Evolutionary conservation across 2,797 vertebrate species (phyloP).

Genomic region (Hipposideros larvatus): DNA sequence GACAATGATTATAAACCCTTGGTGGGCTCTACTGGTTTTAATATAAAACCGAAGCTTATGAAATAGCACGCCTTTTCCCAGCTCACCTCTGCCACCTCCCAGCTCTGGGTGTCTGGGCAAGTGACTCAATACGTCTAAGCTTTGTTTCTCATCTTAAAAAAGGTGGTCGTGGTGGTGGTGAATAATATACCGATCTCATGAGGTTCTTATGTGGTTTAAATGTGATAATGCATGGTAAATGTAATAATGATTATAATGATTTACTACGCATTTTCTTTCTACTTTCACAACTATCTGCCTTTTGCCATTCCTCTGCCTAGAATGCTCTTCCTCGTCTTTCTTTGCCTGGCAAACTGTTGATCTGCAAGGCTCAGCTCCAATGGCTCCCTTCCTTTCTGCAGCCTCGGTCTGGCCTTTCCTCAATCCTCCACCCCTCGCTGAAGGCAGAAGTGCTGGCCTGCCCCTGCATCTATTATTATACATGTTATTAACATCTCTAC

Average conservation of each 20-base stretch:
- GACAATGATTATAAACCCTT: background rate
- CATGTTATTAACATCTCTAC: background rate
- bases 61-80: background rate
- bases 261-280: background rate
- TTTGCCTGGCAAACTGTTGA: background rate
- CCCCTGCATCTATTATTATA: background rate
- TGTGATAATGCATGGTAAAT: background rate
- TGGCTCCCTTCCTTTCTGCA: background rate
- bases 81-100: background rate
- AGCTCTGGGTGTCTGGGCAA: background rate
- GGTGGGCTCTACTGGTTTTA: background rate
- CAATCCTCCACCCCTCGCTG: background rate
- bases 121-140: background rate
- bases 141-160: conserved; percentile 4
- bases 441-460: background rate
- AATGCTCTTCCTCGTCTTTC: background rate
- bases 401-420: background rate
- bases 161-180: background rate
- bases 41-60: background rate
- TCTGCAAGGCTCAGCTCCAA: background rate
- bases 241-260: background rate
- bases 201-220: background rate
- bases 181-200: background rate
- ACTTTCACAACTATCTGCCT: background rate
- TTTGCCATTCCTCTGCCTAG: background rate